These are phyloP conservation scores for Drosophila leontia DNA, from an alignment of 1,140 invertebrate species.

Conservation along the genomic window DNA sequence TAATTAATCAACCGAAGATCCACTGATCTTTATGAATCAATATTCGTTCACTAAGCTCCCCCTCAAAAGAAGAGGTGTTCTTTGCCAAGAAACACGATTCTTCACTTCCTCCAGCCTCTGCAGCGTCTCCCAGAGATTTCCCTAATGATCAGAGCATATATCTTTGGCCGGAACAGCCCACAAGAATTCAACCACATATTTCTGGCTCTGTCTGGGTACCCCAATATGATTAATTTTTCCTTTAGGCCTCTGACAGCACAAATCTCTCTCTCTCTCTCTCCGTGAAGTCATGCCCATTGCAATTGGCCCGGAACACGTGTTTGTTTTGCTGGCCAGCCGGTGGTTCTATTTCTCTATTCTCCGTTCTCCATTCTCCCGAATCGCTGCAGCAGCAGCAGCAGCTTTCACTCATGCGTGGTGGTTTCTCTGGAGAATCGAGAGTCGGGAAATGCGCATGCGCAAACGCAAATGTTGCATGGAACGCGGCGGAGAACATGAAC, in stretches of 20 bases:
- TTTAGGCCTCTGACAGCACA: conserved; percentile 64
- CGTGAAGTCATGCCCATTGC: conserved; percentile 66
- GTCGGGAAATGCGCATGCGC: conserved; percentile 66
- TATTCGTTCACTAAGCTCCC: conserved; percentile 33
- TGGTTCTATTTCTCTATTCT: conserved; percentile 9
- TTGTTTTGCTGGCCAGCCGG: conserved; percentile 25
- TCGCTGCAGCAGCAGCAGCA: conserved; percentile 78
- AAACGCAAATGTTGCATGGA: conserved; percentile 79
- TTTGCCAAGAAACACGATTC: conserved; percentile 28
- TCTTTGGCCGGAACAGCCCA: conserved; percentile 40
- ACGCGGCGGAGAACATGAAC: conserved; percentile 24
- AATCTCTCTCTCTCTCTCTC: conserved; percentile 22
- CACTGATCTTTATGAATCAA: conserved; percentile 49
- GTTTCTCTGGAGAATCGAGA: conserved; percentile 7
- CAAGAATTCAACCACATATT: conserved; percentile 58
- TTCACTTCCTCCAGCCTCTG: conserved; percentile 33
- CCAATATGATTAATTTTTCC: conserved; percentile 76
- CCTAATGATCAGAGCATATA: conserved; percentile 28
- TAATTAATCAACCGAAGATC: conserved; percentile 48
- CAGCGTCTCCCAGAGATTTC: conserved; percentile 3
- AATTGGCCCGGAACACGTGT: conserved; percentile 76
- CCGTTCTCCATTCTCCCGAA: conserved; percentile 51
- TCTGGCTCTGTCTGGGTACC: conserved; percentile 44
- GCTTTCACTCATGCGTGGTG: conserved; percentile 79
- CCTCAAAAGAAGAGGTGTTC: conserved; percentile 20